These are phyloP conservation scores for Drosophila pseudoananassae DNA, from an alignment of 1,140 invertebrate species.

Conservation along the genomic window DNA sequence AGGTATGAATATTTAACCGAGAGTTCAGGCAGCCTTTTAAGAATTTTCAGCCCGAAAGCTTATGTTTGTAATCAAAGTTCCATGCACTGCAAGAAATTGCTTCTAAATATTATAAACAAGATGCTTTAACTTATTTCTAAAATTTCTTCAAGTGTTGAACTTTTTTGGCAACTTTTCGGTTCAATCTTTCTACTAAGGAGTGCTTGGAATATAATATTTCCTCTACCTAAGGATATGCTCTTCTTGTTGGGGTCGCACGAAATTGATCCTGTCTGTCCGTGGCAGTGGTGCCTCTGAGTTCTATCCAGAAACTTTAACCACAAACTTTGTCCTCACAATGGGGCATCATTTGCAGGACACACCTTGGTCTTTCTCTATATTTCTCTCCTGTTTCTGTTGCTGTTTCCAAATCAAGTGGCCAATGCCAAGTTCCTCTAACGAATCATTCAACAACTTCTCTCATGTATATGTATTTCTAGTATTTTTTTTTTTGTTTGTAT, in stretches of 20 bases:
- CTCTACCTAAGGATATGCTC: background rate
- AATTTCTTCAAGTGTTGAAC: background rate
- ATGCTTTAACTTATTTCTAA: background rate
- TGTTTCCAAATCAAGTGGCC: constrained; percentile 30
- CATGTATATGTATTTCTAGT: too few species aligned
- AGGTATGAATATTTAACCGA: constrained; percentile 37
- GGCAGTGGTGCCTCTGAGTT: constrained; percentile 11
- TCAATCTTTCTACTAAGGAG: too few species aligned
- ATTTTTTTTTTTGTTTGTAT: constrained; percentile 40
- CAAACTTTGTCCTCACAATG: constrained; percentile 37
- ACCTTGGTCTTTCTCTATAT: background rate
- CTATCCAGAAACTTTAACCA: constrained; percentile 23
- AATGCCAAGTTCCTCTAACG: constrained; percentile 46
- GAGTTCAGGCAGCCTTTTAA: constrained; percentile 5
- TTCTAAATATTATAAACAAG: too few species aligned
- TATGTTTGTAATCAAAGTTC: constrained; percentile 1
- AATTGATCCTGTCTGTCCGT: constrained; percentile 21
- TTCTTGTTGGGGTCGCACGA: background rate
- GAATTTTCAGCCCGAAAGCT: constrained; percentile 11
- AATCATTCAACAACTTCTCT: constrained; percentile 46
- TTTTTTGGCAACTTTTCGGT: constrained; percentile 35
- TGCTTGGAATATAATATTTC: background rate
- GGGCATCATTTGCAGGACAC: constrained; percentile 39
- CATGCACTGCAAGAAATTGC: background rate
- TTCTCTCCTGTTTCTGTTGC: background rate